Evolutionary conservation across 2,113 vertebrate species (phyloP).

Genomic region (Lethenteron reissneri): DNA sequence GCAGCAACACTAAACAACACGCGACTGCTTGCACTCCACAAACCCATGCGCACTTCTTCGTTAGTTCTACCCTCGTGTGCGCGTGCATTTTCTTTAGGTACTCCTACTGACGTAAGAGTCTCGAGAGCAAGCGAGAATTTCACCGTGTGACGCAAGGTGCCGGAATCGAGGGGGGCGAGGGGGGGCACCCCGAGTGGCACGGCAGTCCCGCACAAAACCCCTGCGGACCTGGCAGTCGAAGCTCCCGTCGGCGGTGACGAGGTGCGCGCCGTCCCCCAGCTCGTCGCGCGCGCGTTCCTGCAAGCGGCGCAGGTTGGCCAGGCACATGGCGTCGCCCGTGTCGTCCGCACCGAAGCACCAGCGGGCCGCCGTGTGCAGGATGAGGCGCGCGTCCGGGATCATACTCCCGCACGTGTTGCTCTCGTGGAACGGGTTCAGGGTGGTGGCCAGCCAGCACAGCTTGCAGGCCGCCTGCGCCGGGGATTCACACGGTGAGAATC

Average conservation of each 20-base stretch:
- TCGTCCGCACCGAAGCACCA: slow-evolving; percentile 90
- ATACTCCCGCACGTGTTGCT: slow-evolving; percentile 45
- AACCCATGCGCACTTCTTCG: no score
- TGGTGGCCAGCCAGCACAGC: slow-evolving; percentile 71
- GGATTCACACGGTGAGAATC: no score
- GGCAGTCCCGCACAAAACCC: no score
- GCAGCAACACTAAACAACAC: no score
- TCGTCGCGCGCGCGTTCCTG: slow-evolving; percentile 35
- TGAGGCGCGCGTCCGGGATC: slow-evolving; percentile 64
- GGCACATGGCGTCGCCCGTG: slow-evolving; percentile 59
- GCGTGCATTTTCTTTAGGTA: no score
- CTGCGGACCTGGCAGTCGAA: slow-evolving; percentile 56
- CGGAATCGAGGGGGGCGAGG: no score
- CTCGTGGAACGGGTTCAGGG: slow-evolving; percentile 70
- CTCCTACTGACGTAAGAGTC: no score
- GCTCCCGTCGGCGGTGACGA: slow-evolving; percentile 85
- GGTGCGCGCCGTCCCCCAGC: slow-evolving; percentile 26
- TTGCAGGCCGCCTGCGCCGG: slow-evolving; percentile 23
- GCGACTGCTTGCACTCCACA: no score
- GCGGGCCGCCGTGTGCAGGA: slow-evolving; percentile 53
- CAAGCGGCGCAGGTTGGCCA: slow-evolving; percentile 46
- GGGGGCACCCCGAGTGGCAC: no score
- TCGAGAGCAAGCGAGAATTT: no score
- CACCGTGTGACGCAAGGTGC: no score
- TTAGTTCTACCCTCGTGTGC: no score